These are phyloP conservation scores for Echeneis naucrates DNA, from an alignment of 2,797 vertebrate genomes.

Conservation along the genomic window DNA sequence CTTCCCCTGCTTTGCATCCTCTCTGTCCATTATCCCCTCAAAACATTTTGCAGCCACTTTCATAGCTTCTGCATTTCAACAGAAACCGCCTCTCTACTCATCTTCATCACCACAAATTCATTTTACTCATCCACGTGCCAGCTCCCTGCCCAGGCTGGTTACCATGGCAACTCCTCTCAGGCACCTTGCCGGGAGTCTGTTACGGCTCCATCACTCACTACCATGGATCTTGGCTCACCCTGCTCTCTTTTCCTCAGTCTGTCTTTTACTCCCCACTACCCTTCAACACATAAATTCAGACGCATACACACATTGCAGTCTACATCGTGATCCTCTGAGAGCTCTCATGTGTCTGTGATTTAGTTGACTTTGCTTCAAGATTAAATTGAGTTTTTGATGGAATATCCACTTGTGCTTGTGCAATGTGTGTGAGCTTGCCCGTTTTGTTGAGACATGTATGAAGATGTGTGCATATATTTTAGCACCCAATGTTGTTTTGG, in stretches of 20 bases:
- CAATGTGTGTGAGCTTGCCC: background rate
- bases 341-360: slow-evolving; percentile 63
- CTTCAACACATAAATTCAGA: slow-evolving; percentile 41
- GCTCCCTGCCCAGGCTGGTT: slow-evolving; percentile 64
- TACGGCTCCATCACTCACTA: slow-evolving; percentile 76
- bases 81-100: slow-evolving; percentile 34
- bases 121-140: slow-evolving; percentile 72
- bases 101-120: slow-evolving; percentile 55
- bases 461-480: slow-evolving; percentile 13
- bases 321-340: slow-evolving; percentile 60
- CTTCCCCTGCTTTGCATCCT: slow-evolving; percentile 37
- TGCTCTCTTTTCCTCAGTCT: slow-evolving; percentile 59
- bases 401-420: slow-evolving; percentile 31
- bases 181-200: slow-evolving; percentile 74
- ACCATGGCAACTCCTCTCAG: slow-evolving; percentile 72
- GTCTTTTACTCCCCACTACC: slow-evolving; percentile 56
- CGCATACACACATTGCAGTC: slow-evolving; percentile 36
- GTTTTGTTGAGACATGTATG: slow-evolving; percentile 16
- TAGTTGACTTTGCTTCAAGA: slow-evolving; percentile 63
- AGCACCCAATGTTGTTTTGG: slow-evolving; percentile 20
- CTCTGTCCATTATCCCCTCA: slow-evolving; percentile 48
- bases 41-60: slow-evolving; percentile 25
- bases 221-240: slow-evolving; percentile 68
- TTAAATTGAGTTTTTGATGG: slow-evolving; percentile 64
- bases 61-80: slow-evolving; percentile 35